Base-by-base conservation (phyloP, 2,888 invertebrate genomes). In the Augochlorella aurata region DNA sequence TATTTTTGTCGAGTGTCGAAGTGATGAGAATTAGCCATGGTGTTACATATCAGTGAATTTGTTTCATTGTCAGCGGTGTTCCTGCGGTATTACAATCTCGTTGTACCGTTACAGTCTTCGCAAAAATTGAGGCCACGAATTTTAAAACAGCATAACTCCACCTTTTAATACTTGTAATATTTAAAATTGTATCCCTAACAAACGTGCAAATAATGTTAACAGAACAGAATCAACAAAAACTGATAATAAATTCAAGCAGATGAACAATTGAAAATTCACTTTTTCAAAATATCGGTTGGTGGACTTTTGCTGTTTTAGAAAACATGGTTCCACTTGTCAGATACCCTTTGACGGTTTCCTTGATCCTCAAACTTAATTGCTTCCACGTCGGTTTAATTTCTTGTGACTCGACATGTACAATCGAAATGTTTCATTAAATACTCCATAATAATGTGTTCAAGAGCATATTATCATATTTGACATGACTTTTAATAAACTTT, bases 401-500 rank as follows among this genome's bases (percentile, higher is more conserved):
- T 54, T 24, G 54, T 12, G 54, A 54, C 54, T 54, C 54, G 21
- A 10, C 54, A 21, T 54, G 54, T 61, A 61, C 16, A 29, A 69
- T 73, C 49, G n/a, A 52, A 54, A 29, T 14, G 50, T 73, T 63
- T 61, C 29, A 16, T 73, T 65, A 74, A 8, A 58, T 29, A 54
- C 44, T 14, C 49, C 12, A 24, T 58, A 58, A 58, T 70, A 68
- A 67, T 18, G 58, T 45, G 47, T 61, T 24, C 44, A 72, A 58
- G 24, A 70, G 38, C 65, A 69, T 68, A 68, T 61, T 38, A 12
- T 71, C n/a, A 7, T 72, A 79, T 52, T 18, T 54, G 52, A 54
- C 52, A 47, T 65, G 68, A 77, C 74, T 61, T 18, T 68, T 16
- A 75, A 73, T 71, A 76, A 79, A 76, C 61, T 65, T 76, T 70